phyloP scores from a whole-genome alignment of 2,113 vertebrate species.

The Aptenodytes patagonicus region DNA sequence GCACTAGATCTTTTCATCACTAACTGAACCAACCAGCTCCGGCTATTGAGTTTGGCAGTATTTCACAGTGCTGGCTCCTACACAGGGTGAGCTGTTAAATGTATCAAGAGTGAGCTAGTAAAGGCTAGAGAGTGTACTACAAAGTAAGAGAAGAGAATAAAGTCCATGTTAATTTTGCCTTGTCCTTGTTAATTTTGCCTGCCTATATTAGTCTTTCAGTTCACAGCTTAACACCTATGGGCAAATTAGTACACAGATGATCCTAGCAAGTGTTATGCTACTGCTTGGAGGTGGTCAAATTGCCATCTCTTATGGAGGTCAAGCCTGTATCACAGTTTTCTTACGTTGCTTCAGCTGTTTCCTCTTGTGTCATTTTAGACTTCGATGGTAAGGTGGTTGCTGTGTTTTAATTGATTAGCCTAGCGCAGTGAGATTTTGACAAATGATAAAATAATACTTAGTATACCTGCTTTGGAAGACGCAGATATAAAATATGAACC shows the following conservation, averaged over 20 bases:
- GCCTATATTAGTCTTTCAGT: not conserved
- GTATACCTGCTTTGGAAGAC: not conserved
- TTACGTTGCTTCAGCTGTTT: not conserved
- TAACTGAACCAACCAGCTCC: not conserved
- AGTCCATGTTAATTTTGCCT: not conserved
- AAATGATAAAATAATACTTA: not conserved
- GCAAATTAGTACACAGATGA: not conserved
- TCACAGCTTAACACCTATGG: not conserved
- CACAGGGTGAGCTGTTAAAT: not conserved
- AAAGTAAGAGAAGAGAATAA: not conserved
- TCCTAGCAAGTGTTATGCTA: not conserved
- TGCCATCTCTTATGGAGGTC: not conserved
- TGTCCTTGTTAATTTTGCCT: not conserved
- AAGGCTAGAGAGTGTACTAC: not conserved
- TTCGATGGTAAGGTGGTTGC: not conserved
- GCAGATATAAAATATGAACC: not conserved
- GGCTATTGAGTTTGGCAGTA: not conserved
- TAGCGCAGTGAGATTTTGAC: not conserved
- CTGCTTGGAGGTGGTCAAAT: not conserved
- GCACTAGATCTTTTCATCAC: not conserved
- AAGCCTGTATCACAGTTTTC: not conserved
- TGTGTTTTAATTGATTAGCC: not conserved
- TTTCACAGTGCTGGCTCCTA: not conserved
- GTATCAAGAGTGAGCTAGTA: not conserved
- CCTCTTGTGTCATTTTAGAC: not conserved